These are phyloP conservation scores for Chaetodon auriga DNA, from an alignment of 2,113 vertebrate species.

Conservation along the genomic window DNA sequence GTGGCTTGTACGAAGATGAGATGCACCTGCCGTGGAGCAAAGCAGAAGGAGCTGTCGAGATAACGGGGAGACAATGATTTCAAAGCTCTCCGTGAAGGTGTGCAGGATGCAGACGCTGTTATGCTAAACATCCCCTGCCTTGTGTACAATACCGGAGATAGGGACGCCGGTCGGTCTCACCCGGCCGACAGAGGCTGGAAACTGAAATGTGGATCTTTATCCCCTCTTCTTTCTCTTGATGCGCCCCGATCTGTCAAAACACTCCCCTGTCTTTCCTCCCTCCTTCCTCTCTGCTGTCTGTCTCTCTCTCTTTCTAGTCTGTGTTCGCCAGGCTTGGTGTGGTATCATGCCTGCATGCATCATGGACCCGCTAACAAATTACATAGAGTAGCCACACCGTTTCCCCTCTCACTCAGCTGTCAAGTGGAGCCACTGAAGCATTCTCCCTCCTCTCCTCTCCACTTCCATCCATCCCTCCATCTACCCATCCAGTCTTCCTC, in stretches of 20 bases:
- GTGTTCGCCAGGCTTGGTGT: conserved; percentile 63
- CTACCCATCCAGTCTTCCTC: conserved; percentile 40
- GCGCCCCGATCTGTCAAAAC: conserved; percentile 62
- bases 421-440: conserved; percentile 82
- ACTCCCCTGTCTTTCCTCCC: conserved; percentile 12
- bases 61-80: conserved; percentile 47
- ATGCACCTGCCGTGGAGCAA: conserved; percentile 61
- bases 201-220: conserved; percentile 32
- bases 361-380: conserved; percentile 83
- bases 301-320: conserved; percentile 42
- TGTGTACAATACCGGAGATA: not conserved
- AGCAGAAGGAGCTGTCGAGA: conserved; percentile 55
- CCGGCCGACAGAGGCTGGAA: conserved; percentile 23
- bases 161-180: conserved; percentile 1
- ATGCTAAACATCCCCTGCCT: conserved; percentile 20
- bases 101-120: conserved; percentile 22
- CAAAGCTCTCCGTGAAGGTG: conserved; percentile 1
- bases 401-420: conserved; percentile 84
- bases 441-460: conserved; percentile 69
- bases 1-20: conserved; percentile 52
- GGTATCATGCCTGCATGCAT: conserved; percentile 82
- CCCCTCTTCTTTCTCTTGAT: conserved; percentile 53
- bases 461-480: conserved; percentile 55
- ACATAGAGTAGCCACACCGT: conserved; percentile 82
- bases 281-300: conserved; percentile 31